Evolutionary conservation across 2,113 vertebrate genomes (phyloP), one percentile per base, ranked within the genome.

Genomic region (Siniperca knerii): DNA sequence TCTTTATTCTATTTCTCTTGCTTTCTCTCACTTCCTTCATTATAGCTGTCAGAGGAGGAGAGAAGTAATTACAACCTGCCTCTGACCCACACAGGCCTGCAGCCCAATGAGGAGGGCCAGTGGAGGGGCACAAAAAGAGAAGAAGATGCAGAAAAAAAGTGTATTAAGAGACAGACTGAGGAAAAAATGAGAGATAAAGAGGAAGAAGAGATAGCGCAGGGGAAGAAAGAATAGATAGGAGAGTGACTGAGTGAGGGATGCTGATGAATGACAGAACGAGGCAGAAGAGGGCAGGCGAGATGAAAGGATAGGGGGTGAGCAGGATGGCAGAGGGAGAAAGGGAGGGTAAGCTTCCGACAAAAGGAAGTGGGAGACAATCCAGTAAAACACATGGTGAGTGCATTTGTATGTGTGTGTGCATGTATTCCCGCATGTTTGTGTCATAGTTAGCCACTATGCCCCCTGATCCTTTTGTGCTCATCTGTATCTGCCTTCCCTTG

Each of bases 311-410:
- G 75, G 70, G 87, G 81, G 71, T n/a, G 75, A 84, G 84, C 79
- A 85, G 87, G 73, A 88, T 87, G 88, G 83, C 88, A 84, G 84
- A 87, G 81, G 72, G 89, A 87, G 85, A 85, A 74, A 82, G 90
- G 91, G 87, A 91, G 91, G 90, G 89, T 55, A 40, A 80, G 90
- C 91, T 93, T 93, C 92, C 92, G 92, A 94, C 90, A 91, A 91
- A 92, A 90, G 94, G 93, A 93, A 94, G 89, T 90, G 91, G 92
- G 93, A 94, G 81, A 87, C 70, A 57, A 82, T 92, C 93, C 93
- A 93, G 88, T 78, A 88, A 92, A 91, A 90, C 88, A 85, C 89
- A 90, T 87, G 87, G 84, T 54, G 86, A 67, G 82, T 44, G 71
- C 21, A 60, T 79, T 44, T 74, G 65, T 58, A 75, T 60, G 77